Conservation (phyloP, 2,113 vertebrate species). For the Furnarius figulus region DNA sequence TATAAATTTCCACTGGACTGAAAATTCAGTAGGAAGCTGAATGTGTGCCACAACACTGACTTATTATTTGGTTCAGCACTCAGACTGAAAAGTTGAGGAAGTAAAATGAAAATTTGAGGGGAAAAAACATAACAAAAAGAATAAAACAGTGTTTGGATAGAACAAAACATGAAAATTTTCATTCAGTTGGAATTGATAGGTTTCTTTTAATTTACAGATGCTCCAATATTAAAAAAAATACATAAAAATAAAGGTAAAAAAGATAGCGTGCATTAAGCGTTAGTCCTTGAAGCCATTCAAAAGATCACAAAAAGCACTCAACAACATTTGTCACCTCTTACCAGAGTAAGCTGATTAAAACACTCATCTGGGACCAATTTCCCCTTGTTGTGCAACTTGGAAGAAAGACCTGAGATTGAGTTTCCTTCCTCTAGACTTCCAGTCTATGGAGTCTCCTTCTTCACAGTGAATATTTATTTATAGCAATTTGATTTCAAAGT, state of each 20-base stretch:
- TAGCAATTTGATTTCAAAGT: not conserved
- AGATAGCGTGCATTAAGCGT: fast-evolving
- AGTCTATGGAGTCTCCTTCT: not conserved
- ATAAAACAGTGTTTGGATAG: not conserved
- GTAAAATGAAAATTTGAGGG: not conserved
- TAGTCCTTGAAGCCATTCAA: not conserved
- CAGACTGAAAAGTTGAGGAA: not conserved
- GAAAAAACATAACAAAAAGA: not conserved
- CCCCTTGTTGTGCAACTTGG: not conserved
- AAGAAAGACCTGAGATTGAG: not conserved
- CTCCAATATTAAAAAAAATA: not conserved
- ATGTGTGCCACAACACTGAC: not conserved
- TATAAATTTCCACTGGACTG: not conserved
- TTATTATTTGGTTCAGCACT: not conserved
- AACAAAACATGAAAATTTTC: not conserved
- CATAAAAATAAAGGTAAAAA: not conserved
- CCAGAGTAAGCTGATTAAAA: not conserved
- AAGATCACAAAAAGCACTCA: fast-evolving
- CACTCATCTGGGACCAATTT: not conserved
- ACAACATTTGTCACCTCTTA: not conserved
- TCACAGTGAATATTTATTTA: not conserved
- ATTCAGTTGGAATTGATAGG: not conserved
- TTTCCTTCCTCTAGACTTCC: not conserved
- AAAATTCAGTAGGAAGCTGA: not conserved
- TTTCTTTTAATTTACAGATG: not conserved